These are phyloP conservation scores for Todus mexicanus DNA, from an alignment of 2,797 vertebrate genomes.

Conservation along the genomic window DNA sequence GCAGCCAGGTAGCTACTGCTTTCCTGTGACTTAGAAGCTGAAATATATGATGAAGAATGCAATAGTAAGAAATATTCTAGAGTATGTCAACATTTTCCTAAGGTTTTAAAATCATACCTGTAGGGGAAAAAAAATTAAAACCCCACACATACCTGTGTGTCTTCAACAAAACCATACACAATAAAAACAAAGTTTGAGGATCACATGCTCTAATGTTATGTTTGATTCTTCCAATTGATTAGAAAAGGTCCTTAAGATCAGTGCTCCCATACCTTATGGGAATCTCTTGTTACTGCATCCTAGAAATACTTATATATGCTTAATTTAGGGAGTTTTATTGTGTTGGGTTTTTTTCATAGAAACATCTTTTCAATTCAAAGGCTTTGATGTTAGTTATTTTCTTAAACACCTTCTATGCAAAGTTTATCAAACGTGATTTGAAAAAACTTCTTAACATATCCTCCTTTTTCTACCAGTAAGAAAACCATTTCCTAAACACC, in stretches of 20 bases:
- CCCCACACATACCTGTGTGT: background rate
- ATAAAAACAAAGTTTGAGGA: background rate
- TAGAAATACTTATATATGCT: background rate
- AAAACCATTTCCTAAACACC: background rate
- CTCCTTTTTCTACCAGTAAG: background rate
- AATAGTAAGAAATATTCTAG: background rate
- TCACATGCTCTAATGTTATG: background rate
- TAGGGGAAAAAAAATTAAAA: background rate
- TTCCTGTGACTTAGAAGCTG: background rate
- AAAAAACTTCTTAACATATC: background rate
- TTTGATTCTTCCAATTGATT: background rate
- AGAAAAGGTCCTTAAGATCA: background rate
- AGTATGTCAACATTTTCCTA: background rate
- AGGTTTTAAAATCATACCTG: background rate
- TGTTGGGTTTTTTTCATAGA: background rate
- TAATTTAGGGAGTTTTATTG: background rate
- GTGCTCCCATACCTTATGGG: background rate
- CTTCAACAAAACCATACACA: background rate
- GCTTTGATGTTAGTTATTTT: background rate
- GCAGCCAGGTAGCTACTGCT: background rate
- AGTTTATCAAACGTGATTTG: background rate
- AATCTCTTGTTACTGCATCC: background rate
- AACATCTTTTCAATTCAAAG: background rate
- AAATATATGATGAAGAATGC: background rate
- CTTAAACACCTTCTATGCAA: background rate